phyloP scores from a whole-genome alignment of 2,888 invertebrate species.

The Leptopilina syphax region DNA sequence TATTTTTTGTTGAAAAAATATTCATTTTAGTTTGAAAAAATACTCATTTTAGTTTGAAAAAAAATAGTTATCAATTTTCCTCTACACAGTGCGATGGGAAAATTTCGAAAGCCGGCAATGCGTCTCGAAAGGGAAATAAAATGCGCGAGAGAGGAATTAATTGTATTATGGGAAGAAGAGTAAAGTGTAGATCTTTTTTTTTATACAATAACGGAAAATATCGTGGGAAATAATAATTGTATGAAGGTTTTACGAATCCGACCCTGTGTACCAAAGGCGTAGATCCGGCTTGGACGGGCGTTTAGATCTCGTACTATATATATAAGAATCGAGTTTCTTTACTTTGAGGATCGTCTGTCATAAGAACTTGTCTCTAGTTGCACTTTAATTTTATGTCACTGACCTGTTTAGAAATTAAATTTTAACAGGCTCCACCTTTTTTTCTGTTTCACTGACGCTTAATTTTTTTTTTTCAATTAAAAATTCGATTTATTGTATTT shows the following conservation, averaged over 20 bases:
- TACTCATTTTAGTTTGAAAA: too few species aligned
- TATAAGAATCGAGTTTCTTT: conserved; percentile 20
- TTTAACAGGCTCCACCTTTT: neutral
- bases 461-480: neutral
- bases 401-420: conserved; percentile 9
- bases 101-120: too few species aligned
- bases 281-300: conserved; percentile 29
- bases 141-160: neutral
- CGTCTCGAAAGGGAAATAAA: neutral
- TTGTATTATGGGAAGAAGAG: neutral
- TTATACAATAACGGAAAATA: conserved; percentile 14
- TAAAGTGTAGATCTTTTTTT: neutral
- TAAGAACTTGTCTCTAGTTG: neutral
- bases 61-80: too few species aligned
- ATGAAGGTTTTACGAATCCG: conserved; percentile 14
- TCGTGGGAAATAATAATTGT: conserved; percentile 17
- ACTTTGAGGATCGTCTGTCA: conserved; percentile 23
- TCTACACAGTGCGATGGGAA: too few species aligned
- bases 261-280: conserved; percentile 30
- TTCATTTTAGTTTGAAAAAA: too few species aligned
- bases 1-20: too few species aligned
- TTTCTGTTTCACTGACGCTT: neutral
- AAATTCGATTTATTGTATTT: too few species aligned
- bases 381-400: conserved; percentile 27
- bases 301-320: conserved; percentile 8